Base-by-base conservation (phyloP, 2,113 vertebrate genomes). In the Picathartes gymnocephalus region DNA sequence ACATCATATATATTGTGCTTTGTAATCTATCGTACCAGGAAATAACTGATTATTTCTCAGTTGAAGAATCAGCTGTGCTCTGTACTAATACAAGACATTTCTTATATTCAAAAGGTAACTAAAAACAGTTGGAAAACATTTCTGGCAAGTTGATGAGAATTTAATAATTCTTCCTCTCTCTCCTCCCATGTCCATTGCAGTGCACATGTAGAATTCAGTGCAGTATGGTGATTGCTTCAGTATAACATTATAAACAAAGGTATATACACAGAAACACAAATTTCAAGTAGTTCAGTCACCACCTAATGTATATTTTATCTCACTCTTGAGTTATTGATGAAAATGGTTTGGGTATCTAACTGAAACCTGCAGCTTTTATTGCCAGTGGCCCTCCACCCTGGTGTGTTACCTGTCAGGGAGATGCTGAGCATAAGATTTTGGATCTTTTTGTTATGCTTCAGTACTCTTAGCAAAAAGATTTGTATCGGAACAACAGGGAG, bases 1-100 rank as follows among this genome's bases (percentile, higher is more conserved):
- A 79, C 13, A 22, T 93, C 57, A 95, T 88, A 91, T 95, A 94
- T 92, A 94, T 42, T 42, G 72, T 87, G 48, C n/a, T 91, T 76
- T 91, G 45, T 30, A 76, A 94, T 93, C 48, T 47, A 6, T 86
- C 23, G 4, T 86, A 77, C 71, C 93, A 85, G 30, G 20, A 95
- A 95, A 93, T n/a, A 69, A 33, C 35, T 51, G 28, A 58, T 94
- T 37, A 77, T 81, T 91, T 72, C 50, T 83, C 86, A 76, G n/a
- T 13, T 92, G 77, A 96, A 95, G 90, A 94, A 70, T 73, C 68
- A 76, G 9, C 21, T 77, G 37, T 69, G 37, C 65, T 71, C 31
- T 69, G 30, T 71, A 65, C 87, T 30, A 92, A 91, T 62, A 37
- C 44, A 57, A 58, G 22, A 62, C 19, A 17, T 95, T 72, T 14